Percentiles rank a stretch among this genome's conserved stretches.
Evolutionary conservation across 2,113 vertebrate species (phyloP).

Genomic region (Rhinoderma darwinii): DNA sequence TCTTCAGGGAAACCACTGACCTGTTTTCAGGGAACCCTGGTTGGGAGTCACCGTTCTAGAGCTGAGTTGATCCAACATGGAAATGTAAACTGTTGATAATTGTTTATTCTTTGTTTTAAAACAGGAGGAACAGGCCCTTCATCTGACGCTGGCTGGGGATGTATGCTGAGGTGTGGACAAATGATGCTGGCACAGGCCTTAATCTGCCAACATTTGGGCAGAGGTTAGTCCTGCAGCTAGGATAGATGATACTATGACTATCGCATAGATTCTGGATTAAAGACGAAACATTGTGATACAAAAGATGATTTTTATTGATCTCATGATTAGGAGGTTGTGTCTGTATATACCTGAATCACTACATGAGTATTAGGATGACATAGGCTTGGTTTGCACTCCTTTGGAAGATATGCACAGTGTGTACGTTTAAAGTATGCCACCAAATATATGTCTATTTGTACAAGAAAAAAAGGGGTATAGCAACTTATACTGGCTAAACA

Average conservation of each 20-base stretch:
- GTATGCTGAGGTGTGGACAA: conserved; percentile 97
- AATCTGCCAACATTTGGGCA: conserved; percentile 89
- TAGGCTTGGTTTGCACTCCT: no score
- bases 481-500: no score
- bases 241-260: neutral
- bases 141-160: conserved; percentile 95
- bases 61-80: neutral
- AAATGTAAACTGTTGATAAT: neutral
- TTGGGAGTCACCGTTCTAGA: neutral
- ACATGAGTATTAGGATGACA: no score
- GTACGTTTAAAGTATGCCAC: no score
- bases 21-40: no score
- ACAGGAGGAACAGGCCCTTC: conserved; percentile 95
- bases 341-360: no score
- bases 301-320: no score
- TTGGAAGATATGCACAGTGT: no score
- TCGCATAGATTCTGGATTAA: neutral
- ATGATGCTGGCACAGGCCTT: conserved; percentile 97
- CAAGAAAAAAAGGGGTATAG: no score
- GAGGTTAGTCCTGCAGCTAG: conserved; percentile 75
- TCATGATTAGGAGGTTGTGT: no score
- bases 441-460: no score
- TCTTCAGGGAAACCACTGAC: neutral
- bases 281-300: no score
- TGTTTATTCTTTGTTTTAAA: conserved; percentile 35